A percentile compares a stretch with the other conserved stretches of the same genome.
These are phyloP conservation scores for Poeciliopsis presidionis DNA, from an alignment of 2,797 vertebrate genomes.

Conservation along the genomic window DNA sequence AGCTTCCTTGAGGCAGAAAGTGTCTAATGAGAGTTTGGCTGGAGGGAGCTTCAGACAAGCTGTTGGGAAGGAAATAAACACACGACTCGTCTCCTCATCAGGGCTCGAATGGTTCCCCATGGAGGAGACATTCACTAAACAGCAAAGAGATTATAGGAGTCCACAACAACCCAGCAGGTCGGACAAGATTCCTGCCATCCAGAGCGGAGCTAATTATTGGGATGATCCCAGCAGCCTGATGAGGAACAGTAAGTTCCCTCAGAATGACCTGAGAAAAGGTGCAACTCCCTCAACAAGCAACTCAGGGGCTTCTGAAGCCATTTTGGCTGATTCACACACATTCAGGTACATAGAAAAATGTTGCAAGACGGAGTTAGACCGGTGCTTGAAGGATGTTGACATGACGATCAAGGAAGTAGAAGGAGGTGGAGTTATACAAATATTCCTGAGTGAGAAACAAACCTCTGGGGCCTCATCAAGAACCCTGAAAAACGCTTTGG, in stretches of 20 bases:
- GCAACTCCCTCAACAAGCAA: neutral
- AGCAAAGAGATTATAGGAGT: neutral
- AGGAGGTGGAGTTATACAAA: constrained; percentile 14
- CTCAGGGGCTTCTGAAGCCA: neutral
- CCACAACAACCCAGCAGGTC: neutral
- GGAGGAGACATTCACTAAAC: constrained; percentile 14
- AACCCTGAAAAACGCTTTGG: neutral
- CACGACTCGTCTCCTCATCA: constrained; percentile 20
- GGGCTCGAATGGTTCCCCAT: neutral
- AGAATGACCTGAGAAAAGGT: neutral
- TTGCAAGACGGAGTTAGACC: neutral
- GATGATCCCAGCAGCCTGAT: constrained; percentile 11
- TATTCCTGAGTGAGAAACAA: constrained; percentile 15
- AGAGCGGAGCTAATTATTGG: neutral
- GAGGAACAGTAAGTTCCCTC: neutral
- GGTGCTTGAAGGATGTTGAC: neutral
- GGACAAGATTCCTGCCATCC: neutral
- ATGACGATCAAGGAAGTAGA: fast-evolving
- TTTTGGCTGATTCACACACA: constrained; percentile 43
- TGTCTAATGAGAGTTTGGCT: neutral
- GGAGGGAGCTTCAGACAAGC: constrained; percentile 7
- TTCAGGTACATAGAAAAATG: constrained; percentile 47
- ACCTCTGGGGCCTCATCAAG: neutral
- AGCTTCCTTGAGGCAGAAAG: constrained; percentile 2
- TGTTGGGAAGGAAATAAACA: constrained; percentile 20